Evolutionary conservation across 53 echinoderm and acorn worm species (phyloP).

Genomic region (Apostichopus leukothele): DNA sequence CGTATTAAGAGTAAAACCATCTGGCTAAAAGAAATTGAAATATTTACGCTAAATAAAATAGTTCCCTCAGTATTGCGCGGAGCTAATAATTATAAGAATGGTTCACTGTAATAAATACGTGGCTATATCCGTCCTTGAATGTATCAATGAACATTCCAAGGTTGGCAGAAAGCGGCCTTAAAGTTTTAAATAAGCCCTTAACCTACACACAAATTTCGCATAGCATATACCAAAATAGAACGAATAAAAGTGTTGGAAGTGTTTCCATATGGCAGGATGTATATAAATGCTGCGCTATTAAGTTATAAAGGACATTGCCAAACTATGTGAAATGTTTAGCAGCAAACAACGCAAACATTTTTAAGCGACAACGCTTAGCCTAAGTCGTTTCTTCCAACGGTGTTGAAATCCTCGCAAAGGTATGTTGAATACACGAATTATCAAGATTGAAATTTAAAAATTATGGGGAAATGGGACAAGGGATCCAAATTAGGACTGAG

Average conservation of each 20-base stretch:
- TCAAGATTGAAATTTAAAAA: too few species aligned
- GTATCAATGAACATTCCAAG: not conserved
- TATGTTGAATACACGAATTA: too few species aligned
- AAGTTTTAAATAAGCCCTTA: not conserved
- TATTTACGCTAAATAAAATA: slow-evolving; percentile 15
- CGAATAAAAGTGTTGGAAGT: not conserved
- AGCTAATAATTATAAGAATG: not conserved
- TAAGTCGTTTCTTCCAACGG: too few species aligned
- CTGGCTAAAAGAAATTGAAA: slow-evolving; percentile 23
- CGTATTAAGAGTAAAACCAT: slow-evolving; percentile 33
- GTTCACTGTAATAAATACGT: slow-evolving; percentile 9
- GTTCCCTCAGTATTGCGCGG: not conserved
- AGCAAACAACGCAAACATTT: too few species aligned
- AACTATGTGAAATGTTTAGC: too few species aligned
- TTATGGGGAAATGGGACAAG: too few species aligned
- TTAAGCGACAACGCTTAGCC: too few species aligned
- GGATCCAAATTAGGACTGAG: too few species aligned
- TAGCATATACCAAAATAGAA: slow-evolving; percentile 1
- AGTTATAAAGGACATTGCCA: too few species aligned
- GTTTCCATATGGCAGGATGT: not conserved
- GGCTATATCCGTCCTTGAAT: slow-evolving; percentile 5
- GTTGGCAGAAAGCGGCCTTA: not conserved
- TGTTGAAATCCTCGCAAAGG: too few species aligned
- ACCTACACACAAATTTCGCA: not conserved
- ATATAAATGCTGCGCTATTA: not conserved